These are phyloP conservation scores for Alcis repandata DNA, from an alignment of 2,888 invertebrate species.

Conservation along the genomic window DNA sequence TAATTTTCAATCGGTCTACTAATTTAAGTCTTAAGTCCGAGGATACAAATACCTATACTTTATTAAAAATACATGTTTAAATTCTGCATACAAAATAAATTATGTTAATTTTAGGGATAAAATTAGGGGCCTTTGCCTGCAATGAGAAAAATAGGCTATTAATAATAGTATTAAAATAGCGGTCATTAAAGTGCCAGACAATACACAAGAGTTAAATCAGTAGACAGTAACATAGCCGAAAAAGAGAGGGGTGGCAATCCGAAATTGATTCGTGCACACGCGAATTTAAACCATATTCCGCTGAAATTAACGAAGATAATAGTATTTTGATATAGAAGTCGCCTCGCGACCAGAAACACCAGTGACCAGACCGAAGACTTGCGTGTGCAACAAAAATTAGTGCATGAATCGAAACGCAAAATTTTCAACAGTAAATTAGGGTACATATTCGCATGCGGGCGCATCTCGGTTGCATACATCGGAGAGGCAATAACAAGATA, in stretches of 20 bases:
- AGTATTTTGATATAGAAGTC: background rate
- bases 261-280: background rate
- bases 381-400: background rate
- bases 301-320: background rate
- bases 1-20: background rate
- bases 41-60: background rate
- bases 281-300: background rate
- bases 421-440: background rate
- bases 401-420: background rate
- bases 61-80: background rate
- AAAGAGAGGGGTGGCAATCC: background rate
- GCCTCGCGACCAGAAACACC: background rate
- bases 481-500: constrained; percentile 5
- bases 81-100: background rate
- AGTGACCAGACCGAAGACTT: background rate
- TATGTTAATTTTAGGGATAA: background rate
- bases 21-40: background rate
- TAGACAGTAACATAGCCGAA: constrained; percentile 13
- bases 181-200: no score
- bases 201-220: constrained; percentile 16
- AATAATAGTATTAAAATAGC: no score
- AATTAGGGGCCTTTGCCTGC: no score
- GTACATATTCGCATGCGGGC: constrained; percentile 1
- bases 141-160: no score
- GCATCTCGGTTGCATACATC: background rate